These are phyloP conservation scores for Maconellicoccus hirsutus DNA, from an alignment of 1,140 invertebrate genomes.

Conservation along the genomic window DNA sequence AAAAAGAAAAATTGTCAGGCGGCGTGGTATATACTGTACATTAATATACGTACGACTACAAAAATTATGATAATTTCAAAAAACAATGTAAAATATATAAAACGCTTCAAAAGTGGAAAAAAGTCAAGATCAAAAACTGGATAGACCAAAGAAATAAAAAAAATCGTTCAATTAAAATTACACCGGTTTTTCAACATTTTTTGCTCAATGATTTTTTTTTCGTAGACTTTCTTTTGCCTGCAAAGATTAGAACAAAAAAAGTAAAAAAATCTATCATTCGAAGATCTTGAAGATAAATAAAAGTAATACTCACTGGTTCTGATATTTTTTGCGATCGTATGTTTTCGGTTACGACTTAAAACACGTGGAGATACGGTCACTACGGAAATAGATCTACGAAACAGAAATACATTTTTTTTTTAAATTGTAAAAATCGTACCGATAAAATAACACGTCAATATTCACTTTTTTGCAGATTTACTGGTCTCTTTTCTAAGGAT, in stretches of 20 bases:
- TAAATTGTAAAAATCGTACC: not conserved
- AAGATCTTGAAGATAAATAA: not conserved
- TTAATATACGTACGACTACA: no score
- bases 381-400: not conserved
- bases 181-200: not conserved
- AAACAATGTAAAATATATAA: no score
- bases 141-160: not conserved
- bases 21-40: no score
- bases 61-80: no score
- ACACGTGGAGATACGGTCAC: not conserved
- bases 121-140: not conserved
- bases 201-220: not conserved
- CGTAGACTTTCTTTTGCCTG: not conserved
- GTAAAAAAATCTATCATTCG: no score
- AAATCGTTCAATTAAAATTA: not conserved
- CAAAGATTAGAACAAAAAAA: not conserved
- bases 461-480: not conserved
- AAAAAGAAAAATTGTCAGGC: no score
- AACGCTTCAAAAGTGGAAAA: not conserved
- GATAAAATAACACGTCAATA: not conserved
- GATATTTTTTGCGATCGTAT: not conserved
- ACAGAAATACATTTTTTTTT: not conserved
- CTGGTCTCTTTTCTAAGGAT: not conserved
- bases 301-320: not conserved
- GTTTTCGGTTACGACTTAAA: not conserved